Conservation (phyloP, 64 coral and sea anemone species). For the Montipora efflorescens region DNA sequence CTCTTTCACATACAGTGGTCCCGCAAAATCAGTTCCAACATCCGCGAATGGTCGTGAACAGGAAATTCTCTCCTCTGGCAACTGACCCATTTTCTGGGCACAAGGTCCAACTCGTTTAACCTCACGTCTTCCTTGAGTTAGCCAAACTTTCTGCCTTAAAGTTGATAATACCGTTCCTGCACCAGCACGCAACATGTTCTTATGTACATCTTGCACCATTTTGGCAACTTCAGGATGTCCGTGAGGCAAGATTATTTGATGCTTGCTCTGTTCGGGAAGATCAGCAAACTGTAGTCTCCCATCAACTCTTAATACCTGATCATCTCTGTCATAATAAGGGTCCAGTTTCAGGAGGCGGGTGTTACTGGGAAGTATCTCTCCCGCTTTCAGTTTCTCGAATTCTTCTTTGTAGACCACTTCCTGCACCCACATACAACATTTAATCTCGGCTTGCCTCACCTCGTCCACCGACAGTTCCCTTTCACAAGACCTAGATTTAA, state of each 20-base stretch:
- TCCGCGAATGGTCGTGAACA: slow-evolving; percentile 1
- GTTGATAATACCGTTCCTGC: too few species aligned
- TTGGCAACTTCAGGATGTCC: slow-evolving; percentile 33
- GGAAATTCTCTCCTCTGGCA: slow-evolving; percentile 40
- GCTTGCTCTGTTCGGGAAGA: slow-evolving; percentile 20
- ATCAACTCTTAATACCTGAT: slow-evolving; percentile 11
- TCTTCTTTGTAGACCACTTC: slow-evolving; percentile 44
- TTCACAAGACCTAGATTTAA: neutral
- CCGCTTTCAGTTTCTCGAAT: neutral
- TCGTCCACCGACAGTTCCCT: slow-evolving; percentile 40
- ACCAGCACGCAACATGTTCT: neutral
- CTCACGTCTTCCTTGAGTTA: neutral
- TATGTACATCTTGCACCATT: slow-evolving; percentile 34
- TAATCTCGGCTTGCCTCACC: slow-evolving; percentile 1
- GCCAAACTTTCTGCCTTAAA: neutral
- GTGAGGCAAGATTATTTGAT: slow-evolving; percentile 45
- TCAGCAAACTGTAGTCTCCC: slow-evolving; percentile 50
- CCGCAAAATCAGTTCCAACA: slow-evolving; percentile 70
- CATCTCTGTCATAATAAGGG: neutral
- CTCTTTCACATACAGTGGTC: slow-evolving; percentile 50
- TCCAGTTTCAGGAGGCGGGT: slow-evolving; percentile 9
- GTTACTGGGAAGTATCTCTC: slow-evolving; percentile 16
- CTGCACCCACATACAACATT: slow-evolving; percentile 28
- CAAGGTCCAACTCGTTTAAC: neutral
- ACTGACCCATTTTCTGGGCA: slow-evolving; percentile 39